Percentiles rank a stretch among this genome's conserved stretches.
Conservation (phyloP, 1,140 invertebrate species). For the Pseudachorutes palmiensis region DNA sequence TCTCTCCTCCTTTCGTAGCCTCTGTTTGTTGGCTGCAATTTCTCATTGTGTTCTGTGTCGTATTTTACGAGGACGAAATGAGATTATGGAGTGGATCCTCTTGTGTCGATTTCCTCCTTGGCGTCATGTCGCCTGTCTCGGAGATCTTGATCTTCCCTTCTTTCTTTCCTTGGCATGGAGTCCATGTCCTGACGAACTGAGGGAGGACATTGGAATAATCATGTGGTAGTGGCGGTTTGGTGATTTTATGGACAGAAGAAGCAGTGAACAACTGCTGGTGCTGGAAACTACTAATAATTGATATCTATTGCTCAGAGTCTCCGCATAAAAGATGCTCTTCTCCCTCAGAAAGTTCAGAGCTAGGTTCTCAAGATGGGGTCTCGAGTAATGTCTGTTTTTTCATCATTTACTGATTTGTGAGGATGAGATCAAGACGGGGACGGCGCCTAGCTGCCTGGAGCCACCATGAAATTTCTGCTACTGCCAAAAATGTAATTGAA, state of each 20-base stretch:
- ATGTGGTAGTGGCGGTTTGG: slow-evolving; percentile 1
- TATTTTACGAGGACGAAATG: background rate
- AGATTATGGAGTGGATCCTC: too few species aligned
- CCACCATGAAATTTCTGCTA: background rate
- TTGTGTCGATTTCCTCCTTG: background rate
- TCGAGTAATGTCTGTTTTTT: background rate
- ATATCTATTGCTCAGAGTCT: background rate
- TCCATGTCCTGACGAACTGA: background rate
- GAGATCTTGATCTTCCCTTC: background rate
- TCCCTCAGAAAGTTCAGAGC: background rate
- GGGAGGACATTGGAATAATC: background rate
- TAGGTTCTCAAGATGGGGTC: too few species aligned
- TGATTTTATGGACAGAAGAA: slow-evolving; percentile 7
- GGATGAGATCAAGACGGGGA: background rate
- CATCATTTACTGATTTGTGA: background rate
- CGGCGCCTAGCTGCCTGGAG: slow-evolving; percentile 10
- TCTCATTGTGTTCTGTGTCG: background rate
- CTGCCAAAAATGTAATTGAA: slow-evolving; percentile 11
- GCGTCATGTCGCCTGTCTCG: slow-evolving; percentile 2
- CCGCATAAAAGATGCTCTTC: too few species aligned
- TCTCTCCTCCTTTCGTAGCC: too few species aligned
- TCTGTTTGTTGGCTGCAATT: too few species aligned
- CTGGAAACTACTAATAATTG: background rate
- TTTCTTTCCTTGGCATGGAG: background rate
- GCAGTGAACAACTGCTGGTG: background rate